Percentiles rank a stretch among this genome's conserved stretches.
These are phyloP conservation scores for Arothron firmamentum DNA, from an alignment of 2,113 vertebrate genomes.

Conservation along the genomic window DNA sequence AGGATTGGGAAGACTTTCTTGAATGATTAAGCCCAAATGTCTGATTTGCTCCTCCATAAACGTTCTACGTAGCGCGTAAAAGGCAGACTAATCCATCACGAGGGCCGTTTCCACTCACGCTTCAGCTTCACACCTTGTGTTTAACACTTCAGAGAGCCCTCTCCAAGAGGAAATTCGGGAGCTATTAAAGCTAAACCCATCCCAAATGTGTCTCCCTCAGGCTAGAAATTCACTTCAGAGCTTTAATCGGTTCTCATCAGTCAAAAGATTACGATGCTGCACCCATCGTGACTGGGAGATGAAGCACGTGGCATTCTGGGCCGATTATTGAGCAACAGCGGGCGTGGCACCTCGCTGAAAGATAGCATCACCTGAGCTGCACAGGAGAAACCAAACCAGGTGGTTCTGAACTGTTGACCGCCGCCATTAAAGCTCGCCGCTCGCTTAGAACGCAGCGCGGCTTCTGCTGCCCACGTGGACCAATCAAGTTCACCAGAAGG, in stretches of 20 bases:
- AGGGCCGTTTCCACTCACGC: neutral
- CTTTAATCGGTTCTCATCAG: slow-evolving; percentile 10
- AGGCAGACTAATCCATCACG: neutral
- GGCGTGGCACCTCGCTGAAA: neutral
- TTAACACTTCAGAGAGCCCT: slow-evolving; percentile 21
- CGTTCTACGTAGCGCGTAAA: neutral
- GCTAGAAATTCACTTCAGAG: slow-evolving; percentile 4
- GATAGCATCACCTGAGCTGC: no score
- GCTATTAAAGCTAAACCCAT: slow-evolving; percentile 10
- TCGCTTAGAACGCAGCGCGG: no score
- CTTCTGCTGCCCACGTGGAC: no score
- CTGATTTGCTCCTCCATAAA: no score
- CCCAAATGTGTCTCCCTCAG: slow-evolving; percentile 4
- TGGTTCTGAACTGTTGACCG: no score
- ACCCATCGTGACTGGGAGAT: slow-evolving; percentile 19
- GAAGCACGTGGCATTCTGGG: slow-evolving; percentile 25
- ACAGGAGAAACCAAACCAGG: no score
- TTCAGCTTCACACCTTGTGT: slow-evolving; percentile 6
- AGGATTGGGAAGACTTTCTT: no score
- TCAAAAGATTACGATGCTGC: slow-evolving; percentile 1
- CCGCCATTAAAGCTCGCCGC: no score
- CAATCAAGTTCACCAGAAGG: no score
- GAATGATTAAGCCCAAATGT: no score
- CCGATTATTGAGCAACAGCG: neutral
- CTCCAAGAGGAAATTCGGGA: slow-evolving; percentile 17